Conservation (phyloP, 1,140 invertebrate species). For the Drosophila azteca region DNA sequence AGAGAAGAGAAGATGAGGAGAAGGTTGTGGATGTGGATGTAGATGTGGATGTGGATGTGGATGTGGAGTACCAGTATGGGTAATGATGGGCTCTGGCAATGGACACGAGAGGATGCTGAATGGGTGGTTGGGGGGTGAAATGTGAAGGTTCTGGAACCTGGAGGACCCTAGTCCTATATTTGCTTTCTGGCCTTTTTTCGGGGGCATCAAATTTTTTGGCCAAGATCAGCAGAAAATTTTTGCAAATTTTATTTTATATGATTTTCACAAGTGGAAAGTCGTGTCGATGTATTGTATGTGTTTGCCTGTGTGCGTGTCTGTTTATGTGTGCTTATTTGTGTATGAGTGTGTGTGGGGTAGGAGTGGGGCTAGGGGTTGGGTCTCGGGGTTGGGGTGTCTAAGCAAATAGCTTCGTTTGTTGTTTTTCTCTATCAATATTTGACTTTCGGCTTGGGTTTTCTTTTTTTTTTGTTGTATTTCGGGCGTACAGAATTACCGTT, state of each 20-base stretch:
- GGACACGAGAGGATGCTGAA: too few relatives aligned
- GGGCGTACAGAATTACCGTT: conserved; percentile 72
- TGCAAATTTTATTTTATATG: conserved; percentile 81
- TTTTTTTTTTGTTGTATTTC: conserved; percentile 25
- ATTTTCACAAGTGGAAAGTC: conserved; percentile 80
- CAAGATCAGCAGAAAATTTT: conserved; percentile 80
- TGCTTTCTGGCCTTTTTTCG: conserved; percentile 60
- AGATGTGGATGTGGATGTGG: too few relatives aligned
- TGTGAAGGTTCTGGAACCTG: conserved; percentile 12
- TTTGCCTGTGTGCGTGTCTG: conserved; percentile 12
- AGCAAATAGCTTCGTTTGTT: conserved; percentile 81
- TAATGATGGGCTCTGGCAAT: too few relatives aligned
- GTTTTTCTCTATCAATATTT: conserved; percentile 80
- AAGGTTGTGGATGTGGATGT: too few relatives aligned
- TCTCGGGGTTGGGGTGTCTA: conserved; percentile 45
- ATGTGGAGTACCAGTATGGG: neutral
- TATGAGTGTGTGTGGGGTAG: conserved; percentile 28
- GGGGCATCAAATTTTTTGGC: conserved; percentile 52
- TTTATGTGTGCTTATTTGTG: conserved; percentile 2
- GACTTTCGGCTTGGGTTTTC: conserved; percentile 71
- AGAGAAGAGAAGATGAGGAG: too few relatives aligned
- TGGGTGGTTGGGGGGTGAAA: neutral
- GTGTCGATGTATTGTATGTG: conserved; percentile 47
- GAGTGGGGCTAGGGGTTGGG: conserved; percentile 43
- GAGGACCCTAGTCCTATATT: conserved; percentile 49